A percentile compares a stretch with the other conserved stretches of the same genome.
phyloP scores from a whole-genome alignment of 2,888 invertebrate genomes.

The Acrobasis consociella region DNA sequence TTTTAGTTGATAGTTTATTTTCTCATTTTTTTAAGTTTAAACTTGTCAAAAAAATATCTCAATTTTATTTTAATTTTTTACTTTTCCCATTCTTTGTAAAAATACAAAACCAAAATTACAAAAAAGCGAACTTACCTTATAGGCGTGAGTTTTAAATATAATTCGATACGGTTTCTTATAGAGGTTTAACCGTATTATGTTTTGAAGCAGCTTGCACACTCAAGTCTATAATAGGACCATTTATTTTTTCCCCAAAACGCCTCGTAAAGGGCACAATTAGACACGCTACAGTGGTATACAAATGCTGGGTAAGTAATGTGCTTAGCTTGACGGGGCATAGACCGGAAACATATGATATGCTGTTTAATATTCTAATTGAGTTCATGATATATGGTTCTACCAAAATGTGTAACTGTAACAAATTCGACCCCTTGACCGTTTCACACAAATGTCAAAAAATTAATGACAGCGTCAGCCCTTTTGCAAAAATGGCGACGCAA shows the following conservation, averaged over 20 bases:
- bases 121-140: background rate
- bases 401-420: background rate
- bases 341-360: conserved; percentile 27
- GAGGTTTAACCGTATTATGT: conserved; percentile 54
- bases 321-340: conserved; percentile 15
- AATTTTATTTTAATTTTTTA: no score
- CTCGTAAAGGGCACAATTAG: conserved; percentile 72
- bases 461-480: no score
- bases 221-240: conserved; percentile 48
- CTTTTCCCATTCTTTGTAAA: no score
- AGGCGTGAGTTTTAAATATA: conserved; percentile 16
- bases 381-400: background rate
- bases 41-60: no score
- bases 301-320: conserved; percentile 38
- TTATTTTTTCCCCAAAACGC: conserved; percentile 63
- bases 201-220: conserved; percentile 50
- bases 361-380: conserved; percentile 25
- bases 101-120: background rate
- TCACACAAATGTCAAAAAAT: no score
- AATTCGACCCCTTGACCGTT: no score
- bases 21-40: no score
- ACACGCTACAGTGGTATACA: conserved; percentile 62
- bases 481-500: no score
- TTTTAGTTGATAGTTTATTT: no score
- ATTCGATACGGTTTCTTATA: conserved; percentile 39